Evolutionary conservation across 2,113 vertebrate species (phyloP), one percentile per base, ranked within the genome.

Genomic region (Scytalopus superciliaris): DNA sequence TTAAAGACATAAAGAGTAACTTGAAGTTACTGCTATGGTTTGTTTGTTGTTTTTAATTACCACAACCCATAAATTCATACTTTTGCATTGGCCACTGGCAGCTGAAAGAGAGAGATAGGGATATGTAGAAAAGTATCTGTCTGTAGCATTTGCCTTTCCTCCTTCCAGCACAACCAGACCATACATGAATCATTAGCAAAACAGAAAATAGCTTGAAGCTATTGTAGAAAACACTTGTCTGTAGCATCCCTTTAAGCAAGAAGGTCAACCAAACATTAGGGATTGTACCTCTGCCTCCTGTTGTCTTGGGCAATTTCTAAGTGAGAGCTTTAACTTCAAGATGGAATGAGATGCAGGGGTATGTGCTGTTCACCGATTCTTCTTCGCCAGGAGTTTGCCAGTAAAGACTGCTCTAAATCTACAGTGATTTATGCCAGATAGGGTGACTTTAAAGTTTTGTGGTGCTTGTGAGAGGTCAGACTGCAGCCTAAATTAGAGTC

Each of bases 261-360:
- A 14, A 33, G 4, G 31, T 79, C 60, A 78, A 25, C 22, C 28
- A 60, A 31, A 33, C 12, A 17, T 4, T 12, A 35, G 33, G 35
- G 24, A 24, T 30, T 53, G 16, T 37, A 49, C 0, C 0, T 53
- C n/a, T 57, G 30, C 55, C 42, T 82, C 14, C 67, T 7, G 2
- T n/a, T 69, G 12, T 45, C 55, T 85, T 44, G 47, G 22, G 37
- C 52, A 70, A 19, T 37, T 55, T 57, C 50, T 77, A 19, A 37
- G 17, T 45, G 57, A n/a, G 49, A 60, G n/a, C 3, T 49, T 63
- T 19, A 52, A n/a, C 3, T 49, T 63, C 17, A 52, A n/a, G 40
- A 47, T 12, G 37, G 28, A 24, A 45, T 22, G 60, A 88, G 35
- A 44, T 22, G 31, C 19, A 33, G 39, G 67, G 37, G 19, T 25